Conservation (phyloP, 2,797 vertebrate genomes). For the Muscicapa striata region DNA sequence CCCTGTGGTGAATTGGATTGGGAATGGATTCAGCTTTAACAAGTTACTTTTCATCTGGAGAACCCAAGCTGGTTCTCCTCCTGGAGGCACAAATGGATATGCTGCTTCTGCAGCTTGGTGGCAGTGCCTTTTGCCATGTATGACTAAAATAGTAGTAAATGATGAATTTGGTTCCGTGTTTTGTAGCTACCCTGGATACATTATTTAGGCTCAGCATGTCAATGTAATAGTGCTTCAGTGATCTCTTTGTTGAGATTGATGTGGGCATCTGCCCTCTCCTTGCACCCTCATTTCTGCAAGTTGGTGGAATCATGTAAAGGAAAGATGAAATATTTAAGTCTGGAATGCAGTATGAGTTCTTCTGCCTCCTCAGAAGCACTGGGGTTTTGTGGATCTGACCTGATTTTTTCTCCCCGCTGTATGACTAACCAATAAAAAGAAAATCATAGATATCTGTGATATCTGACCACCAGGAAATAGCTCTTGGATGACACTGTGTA, state of each 20-base stretch:
- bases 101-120: background rate
- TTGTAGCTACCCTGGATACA: background rate
- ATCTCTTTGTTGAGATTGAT: background rate
- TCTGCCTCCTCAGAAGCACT: background rate
- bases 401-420: background rate
- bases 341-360: background rate
- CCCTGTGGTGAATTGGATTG: background rate
- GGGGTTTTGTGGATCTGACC: background rate
- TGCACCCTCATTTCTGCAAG: background rate
- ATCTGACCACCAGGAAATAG: background rate
- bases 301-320: background rate
- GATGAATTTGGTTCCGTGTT: background rate
- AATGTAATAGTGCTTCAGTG: background rate
- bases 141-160: background rate
- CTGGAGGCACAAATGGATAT: background rate
- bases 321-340: conserved; percentile 37
- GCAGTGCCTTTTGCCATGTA: fast-evolving
- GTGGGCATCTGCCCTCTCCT: background rate
- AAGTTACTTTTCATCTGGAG: background rate
- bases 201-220: background rate
- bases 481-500: background rate
- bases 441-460: background rate
- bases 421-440: background rate
- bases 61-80: background rate
- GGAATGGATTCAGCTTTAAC: background rate